Evolutionary conservation across 2,888 invertebrate genomes (phyloP), one percentile per base, ranked within the genome.

Genomic region (Catocala nupta): DNA sequence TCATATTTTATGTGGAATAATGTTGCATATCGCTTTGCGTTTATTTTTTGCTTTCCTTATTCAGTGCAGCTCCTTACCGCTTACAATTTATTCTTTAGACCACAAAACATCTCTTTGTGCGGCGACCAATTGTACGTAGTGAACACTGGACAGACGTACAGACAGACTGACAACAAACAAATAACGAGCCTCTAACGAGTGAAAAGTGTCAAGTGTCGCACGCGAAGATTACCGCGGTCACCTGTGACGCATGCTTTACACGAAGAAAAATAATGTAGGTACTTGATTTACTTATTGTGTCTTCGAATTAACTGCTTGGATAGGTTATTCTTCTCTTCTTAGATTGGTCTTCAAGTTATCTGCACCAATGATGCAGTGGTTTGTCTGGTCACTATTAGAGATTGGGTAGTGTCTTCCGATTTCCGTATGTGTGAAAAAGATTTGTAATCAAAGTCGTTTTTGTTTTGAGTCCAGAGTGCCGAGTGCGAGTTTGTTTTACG

Each of bases 131-230:
- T 86, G 86, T 84, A 67, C 71, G 73, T 75, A 82, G 81, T 77
- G 80, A 77, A 71, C 80, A 71, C 58, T 64, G 80, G 75, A 83
- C 81, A 78, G 82, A 83, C 81, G 59, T 81, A 85, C 81, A 80
- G 85, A 82, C 83, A 77, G 87, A 86, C 82, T 87, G 91, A 90
- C 93, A 90, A 87, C 85, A 86, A 91, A 92, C 93, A 93, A 92
- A 92, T 91, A 90, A 92, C 90, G 89, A 89, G 82, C 79, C 84
- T 79, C 84, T 93, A 93, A 93, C 93, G 89, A 93, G 90, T 85
- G 83, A 89, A 88, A 90, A 88, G 92, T 91, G 93, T 90, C 92
- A 88, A 84, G 70, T 58, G 44, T 47, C 64, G 66, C 68, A 66
- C 66, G 70, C 69, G 68, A 65, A 76, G 68, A 77, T 77, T 71